Conservation (phyloP, 2,113 vertebrate genomes). For the Hydrolagus affinis region DNA sequence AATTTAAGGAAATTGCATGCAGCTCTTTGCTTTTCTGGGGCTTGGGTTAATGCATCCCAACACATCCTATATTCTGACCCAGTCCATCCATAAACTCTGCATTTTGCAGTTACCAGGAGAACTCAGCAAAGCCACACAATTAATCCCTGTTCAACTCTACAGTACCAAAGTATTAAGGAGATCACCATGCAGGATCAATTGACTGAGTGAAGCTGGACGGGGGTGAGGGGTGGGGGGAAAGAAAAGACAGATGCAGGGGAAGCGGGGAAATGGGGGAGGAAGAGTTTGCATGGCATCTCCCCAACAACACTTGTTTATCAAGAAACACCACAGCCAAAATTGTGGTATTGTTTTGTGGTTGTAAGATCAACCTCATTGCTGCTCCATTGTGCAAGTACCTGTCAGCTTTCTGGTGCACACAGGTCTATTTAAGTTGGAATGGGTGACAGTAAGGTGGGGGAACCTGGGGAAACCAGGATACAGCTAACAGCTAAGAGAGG, state of each 20-base stretch:
- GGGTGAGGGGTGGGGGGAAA: not conserved
- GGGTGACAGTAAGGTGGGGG: not conserved
- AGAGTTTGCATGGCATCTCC: not conserved
- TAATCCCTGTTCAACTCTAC: too few relatives aligned
- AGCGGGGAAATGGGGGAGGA: too few relatives aligned
- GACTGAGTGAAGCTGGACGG: not conserved
- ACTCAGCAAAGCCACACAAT: too few relatives aligned
- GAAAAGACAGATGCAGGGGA: not conserved
- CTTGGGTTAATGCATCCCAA: too few relatives aligned
- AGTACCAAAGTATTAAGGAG: too few relatives aligned
- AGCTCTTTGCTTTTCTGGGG: too few relatives aligned
- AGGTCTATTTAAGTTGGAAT: not conserved
- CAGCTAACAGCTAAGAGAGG: not conserved
- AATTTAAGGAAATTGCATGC: too few relatives aligned
- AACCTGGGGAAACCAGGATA: not conserved
- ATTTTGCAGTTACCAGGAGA: too few relatives aligned
- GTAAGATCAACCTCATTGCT: too few relatives aligned
- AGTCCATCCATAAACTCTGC: too few relatives aligned
- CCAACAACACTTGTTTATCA: not conserved
- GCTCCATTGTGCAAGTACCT: not conserved
- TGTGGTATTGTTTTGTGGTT: not conserved
- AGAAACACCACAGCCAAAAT: not conserved
- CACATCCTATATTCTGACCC: too few relatives aligned
- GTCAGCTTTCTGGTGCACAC: not conserved
- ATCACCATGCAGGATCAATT: not conserved